Evolutionary conservation across 2,888 invertebrate genomes (phyloP).

Genomic region (Rhagophthalmus giganteus): DNA sequence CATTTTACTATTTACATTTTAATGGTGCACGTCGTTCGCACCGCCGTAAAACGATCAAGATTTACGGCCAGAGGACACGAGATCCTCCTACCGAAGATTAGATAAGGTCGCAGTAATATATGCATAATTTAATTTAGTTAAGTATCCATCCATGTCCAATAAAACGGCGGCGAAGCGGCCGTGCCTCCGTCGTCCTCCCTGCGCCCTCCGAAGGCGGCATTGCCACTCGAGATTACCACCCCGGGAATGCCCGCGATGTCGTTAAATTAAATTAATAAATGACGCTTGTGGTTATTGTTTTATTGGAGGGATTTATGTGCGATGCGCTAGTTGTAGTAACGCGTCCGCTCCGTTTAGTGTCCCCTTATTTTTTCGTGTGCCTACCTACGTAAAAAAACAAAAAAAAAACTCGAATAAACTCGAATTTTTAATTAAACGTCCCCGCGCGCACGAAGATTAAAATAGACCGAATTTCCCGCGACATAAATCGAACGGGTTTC

Average conservation of each 20-base stretch:
- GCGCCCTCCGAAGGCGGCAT: constrained; percentile 1
- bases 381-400: too few relatives aligned
- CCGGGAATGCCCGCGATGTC: constrained; percentile 28
- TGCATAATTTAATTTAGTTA: constrained; percentile 33
- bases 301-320: constrained; percentile 12
- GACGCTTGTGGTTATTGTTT: constrained; percentile 33
- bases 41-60: constrained; percentile 24
- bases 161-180: constrained; percentile 18
- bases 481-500: too few relatives aligned
- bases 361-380: neutral
- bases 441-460: too few relatives aligned
- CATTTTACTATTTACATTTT: constrained; percentile 7
- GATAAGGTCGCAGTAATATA: constrained; percentile 25
- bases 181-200: constrained; percentile 4
- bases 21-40: constrained; percentile 16
- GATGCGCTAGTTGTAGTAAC: too few relatives aligned
- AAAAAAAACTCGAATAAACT: too few relatives aligned
- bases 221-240: constrained; percentile 22
- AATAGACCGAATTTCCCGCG: too few relatives aligned
- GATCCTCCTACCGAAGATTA: constrained; percentile 23
- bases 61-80: constrained; percentile 20
- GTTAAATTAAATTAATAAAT: constrained; percentile 36
- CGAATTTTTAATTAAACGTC: neutral
- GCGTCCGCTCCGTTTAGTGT: too few relatives aligned
- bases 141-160: constrained; percentile 29